Percentiles rank a stretch among this genome's conserved stretches.
These are phyloP conservation scores for Drosophila eohydei DNA, from an alignment of 2,888 invertebrate species.

Conservation along the genomic window DNA sequence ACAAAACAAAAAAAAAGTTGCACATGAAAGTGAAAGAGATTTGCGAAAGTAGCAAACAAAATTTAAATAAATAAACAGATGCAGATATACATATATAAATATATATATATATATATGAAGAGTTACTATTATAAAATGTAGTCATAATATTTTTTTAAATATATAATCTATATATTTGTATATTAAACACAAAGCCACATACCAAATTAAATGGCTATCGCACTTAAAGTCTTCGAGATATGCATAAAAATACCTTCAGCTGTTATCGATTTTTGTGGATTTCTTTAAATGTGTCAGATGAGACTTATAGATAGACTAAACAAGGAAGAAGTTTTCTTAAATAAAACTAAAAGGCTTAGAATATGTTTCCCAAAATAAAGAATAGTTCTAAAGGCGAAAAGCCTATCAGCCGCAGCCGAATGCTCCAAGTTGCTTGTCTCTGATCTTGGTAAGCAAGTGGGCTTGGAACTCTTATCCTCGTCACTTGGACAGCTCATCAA, in stretches of 20 bases:
- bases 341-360: neutral
- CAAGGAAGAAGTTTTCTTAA: too few relatives aligned
- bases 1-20: constrained; percentile 5
- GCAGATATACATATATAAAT: neutral
- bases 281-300: neutral
- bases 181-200: neutral
- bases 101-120: neutral
- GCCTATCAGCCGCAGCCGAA: neutral
- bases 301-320: neutral
- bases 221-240: neutral
- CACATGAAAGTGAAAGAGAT: constrained; percentile 52
- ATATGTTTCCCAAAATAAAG: neutral
- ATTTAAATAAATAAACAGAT: neutral
- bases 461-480: neutral
- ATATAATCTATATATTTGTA: neutral
- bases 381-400: too few relatives aligned
- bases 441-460: neutral
- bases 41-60: constrained; percentile 31
- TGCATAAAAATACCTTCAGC: neutral
- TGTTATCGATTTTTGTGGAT: neutral
- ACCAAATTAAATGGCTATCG: neutral
- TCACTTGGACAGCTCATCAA: constrained; percentile 6
- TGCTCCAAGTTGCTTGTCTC: neutral
- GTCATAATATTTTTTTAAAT: neutral
- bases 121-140: neutral